Conservation (phyloP, 2,797 vertebrate genomes). For the Hylomyscus alleni region DNA sequence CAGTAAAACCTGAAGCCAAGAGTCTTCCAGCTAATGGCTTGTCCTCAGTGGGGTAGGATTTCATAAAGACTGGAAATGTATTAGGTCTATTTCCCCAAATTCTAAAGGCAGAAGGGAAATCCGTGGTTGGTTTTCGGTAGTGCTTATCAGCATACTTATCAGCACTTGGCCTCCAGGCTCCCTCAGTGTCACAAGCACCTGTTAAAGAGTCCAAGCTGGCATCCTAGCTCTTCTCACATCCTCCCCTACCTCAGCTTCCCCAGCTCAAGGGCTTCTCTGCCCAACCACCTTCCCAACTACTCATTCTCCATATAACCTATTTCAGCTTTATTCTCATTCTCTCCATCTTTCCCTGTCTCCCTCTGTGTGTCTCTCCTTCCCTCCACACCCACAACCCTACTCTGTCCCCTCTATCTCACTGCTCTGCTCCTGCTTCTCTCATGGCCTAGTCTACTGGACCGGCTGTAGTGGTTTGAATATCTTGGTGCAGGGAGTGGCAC, state of each 20-base stretch:
- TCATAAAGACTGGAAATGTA: not conserved
- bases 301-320: not conserved
- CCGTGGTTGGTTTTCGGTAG: not conserved
- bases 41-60: not conserved
- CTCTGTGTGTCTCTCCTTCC: too few species aligned
- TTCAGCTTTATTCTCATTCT: not conserved
- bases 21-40: not conserved
- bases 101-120: not conserved
- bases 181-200: not conserved
- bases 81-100: not conserved
- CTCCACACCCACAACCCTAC: not conserved
- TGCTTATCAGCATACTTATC: not conserved
- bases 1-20: constrained; percentile 15
- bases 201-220: not conserved
- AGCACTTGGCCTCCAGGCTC: not conserved
- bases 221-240: not conserved
- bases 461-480: too few species aligned
- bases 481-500: too few species aligned
- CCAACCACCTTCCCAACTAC: too few species aligned
- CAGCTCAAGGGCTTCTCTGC: not conserved
- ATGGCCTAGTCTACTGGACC: not conserved
- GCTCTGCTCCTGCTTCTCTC: not conserved
- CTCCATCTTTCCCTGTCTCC: too few species aligned
- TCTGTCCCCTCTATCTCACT: not conserved
- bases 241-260: not conserved